Evolutionary conservation across 1,140 invertebrate genomes (phyloP).

Genomic region (Maconellicoccus hirsutus): DNA sequence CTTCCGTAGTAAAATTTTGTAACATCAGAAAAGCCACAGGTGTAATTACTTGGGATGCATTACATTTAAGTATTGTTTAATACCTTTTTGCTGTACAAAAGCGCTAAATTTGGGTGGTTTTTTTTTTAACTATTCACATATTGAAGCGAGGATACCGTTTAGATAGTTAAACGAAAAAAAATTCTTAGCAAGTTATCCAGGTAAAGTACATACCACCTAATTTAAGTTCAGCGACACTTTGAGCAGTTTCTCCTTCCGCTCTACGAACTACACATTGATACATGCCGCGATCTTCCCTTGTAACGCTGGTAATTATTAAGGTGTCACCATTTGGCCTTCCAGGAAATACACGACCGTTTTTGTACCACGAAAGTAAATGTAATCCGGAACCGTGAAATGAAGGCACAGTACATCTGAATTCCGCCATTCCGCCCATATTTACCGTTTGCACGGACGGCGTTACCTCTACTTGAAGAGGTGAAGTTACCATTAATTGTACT

Average conservation of each 20-base stretch:
- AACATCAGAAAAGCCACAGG: conserved; percentile 16
- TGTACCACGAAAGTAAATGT: conserved; percentile 47
- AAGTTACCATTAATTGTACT: conserved; percentile 50
- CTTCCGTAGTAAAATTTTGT: neutral
- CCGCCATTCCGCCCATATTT: conserved; percentile 60
- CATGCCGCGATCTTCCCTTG: conserved; percentile 68
- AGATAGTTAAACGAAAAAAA: too few species aligned
- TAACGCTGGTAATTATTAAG: conserved; percentile 52
- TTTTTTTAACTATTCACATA: too few species aligned
- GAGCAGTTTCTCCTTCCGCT: conserved; percentile 61
- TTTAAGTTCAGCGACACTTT: conserved; percentile 64
- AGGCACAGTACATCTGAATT: conserved; percentile 54
- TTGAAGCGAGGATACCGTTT: too few species aligned
- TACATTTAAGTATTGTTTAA: conserved; percentile 10
- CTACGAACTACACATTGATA: conserved; percentile 69
- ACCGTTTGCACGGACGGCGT: conserved; percentile 56
- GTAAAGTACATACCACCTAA: conserved; percentile 54
- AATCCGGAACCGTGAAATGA: conserved; percentile 30
- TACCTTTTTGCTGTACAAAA: neutral
- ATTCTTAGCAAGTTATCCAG: neutral
- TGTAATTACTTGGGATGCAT: conserved; percentile 15
- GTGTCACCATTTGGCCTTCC: conserved; percentile 49
- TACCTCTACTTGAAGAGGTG: conserved; percentile 57
- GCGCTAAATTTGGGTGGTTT: too few species aligned
- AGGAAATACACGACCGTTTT: conserved; percentile 57